phyloP scores from a whole-genome alignment of 2,113 vertebrate genomes.

The Columba janthina region DNA sequence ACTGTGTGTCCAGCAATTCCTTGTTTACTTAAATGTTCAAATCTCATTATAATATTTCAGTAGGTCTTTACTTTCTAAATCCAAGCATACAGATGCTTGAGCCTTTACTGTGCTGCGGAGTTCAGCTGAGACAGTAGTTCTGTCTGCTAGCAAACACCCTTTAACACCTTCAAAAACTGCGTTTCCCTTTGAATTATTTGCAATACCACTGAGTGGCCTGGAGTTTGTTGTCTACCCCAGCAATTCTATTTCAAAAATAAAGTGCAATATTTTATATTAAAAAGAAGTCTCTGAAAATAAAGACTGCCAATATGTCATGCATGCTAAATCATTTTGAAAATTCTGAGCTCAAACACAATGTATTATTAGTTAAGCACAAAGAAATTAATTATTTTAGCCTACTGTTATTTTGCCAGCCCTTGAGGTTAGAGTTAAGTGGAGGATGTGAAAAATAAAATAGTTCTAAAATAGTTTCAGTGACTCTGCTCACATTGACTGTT shows the following conservation, averaged over 20 bases:
- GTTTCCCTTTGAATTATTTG: conserved; percentile 52
- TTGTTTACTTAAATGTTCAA: not conserved
- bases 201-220: not conserved
- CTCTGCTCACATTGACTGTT: not conserved
- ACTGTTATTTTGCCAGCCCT: not conserved
- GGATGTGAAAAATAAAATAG: not conserved
- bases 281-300: not conserved
- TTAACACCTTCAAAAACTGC: conserved; percentile 11
- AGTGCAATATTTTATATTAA: conserved; percentile 7
- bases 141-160: not conserved
- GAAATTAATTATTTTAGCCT: not conserved
- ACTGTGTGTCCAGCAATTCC: not conserved
- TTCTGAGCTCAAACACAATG: not conserved
- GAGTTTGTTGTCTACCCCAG: not conserved
- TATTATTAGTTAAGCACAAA: conserved; percentile 18
- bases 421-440: not conserved
- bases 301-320: not conserved
- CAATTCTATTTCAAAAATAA: conserved; percentile 31
- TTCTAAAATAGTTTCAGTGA: not conserved
- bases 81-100: not conserved
- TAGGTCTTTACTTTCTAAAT: not conserved
- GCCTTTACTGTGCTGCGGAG: not conserved
- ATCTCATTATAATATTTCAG: not conserved
- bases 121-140: not conserved
- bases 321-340: not conserved